A percentile compares a stretch with the other conserved stretches of the same genome.
These are phyloP conservation scores for Archips crataeganus DNA, from an alignment of 2,888 invertebrate genomes.

Conservation along the genomic window DNA sequence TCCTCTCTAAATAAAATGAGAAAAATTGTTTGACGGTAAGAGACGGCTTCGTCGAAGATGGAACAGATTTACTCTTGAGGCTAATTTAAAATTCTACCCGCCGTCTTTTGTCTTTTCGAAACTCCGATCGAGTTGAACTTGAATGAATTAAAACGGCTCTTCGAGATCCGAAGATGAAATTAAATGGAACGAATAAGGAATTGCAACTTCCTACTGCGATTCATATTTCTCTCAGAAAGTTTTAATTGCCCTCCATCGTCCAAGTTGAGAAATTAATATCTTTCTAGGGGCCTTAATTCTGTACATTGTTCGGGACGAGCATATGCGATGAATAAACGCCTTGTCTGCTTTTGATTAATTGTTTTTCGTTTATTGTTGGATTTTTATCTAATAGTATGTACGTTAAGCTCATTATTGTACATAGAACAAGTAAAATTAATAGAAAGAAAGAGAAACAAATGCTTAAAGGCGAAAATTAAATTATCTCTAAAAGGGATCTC, in stretches of 20 bases:
- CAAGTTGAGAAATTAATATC: slow-evolving; percentile 77
- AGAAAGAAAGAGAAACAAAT: too few relatives aligned
- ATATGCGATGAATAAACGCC: slow-evolving; percentile 32
- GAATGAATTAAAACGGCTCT: slow-evolving; percentile 44
- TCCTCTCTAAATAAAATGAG: too few relatives aligned
- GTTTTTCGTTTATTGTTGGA: slow-evolving; percentile 1
- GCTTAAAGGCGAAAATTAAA: too few relatives aligned
- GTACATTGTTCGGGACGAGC: slow-evolving; percentile 56
- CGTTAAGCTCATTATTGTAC: too few relatives aligned
- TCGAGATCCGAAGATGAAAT: slow-evolving; percentile 60
- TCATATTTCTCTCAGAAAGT: slow-evolving; percentile 68
- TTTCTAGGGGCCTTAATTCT: slow-evolving; percentile 62
- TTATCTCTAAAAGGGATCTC: too few relatives aligned
- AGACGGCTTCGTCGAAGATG: background rate
- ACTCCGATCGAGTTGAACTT: slow-evolving; percentile 21
- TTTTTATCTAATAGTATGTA: background rate
- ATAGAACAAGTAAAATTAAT: too few relatives aligned
- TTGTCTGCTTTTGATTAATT: slow-evolving; percentile 23
- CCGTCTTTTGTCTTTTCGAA: slow-evolving; percentile 34
- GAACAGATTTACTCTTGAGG: slow-evolving; percentile 44
- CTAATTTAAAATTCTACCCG: slow-evolving; percentile 23
- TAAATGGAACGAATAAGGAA: slow-evolving; percentile 67
- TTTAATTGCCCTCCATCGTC: slow-evolving; percentile 77
- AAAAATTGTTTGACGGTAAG: too few relatives aligned
- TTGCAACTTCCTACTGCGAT: slow-evolving; percentile 61